Evolutionary conservation across 2,888 invertebrate genomes (phyloP).

Genomic region (Drosophila trichaetosa): DNA sequence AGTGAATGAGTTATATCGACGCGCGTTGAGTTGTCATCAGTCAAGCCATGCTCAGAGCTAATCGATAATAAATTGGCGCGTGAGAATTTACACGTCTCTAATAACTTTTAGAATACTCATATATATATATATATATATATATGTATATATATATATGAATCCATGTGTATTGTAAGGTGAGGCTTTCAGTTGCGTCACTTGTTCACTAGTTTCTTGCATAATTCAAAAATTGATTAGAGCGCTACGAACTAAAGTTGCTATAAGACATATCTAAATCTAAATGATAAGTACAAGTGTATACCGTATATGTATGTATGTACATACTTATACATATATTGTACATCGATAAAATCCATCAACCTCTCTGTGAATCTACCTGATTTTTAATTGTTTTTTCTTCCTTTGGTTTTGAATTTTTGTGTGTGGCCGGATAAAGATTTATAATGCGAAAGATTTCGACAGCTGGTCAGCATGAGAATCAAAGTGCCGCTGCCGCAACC

Average conservation of each 20-base stretch:
- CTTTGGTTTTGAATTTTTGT: conserved; percentile 16
- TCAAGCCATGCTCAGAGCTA: conserved; percentile 15
- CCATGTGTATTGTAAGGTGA: not conserved
- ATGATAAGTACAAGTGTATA: not conserved
- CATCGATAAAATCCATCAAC: conserved; percentile 30
- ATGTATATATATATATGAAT: not conserved
- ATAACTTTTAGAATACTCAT: not conserved
- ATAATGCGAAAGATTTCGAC: conserved; percentile 22
- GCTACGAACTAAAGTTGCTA: not conserved
- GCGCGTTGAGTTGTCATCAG: conserved; percentile 23
- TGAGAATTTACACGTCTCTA: not conserved
- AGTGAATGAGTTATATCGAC: not conserved
- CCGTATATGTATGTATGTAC: not conserved
- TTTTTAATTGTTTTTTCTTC: conserved; percentile 22
- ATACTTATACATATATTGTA: not conserved
- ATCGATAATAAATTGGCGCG: not conserved
- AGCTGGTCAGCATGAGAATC: conserved; percentile 29
- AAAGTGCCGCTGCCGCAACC: conserved; percentile 33
- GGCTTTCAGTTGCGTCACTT: conserved; percentile 4
- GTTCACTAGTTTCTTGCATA: conserved; percentile 1
- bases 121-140: not conserved
- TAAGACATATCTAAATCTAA: not conserved
- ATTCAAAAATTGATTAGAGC: conserved; percentile 12
- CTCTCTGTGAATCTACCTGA: conserved; percentile 38
- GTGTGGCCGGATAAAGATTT: conserved; percentile 47